Conservation (phyloP, 2,797 vertebrate species). For the Falco naumanni region DNA sequence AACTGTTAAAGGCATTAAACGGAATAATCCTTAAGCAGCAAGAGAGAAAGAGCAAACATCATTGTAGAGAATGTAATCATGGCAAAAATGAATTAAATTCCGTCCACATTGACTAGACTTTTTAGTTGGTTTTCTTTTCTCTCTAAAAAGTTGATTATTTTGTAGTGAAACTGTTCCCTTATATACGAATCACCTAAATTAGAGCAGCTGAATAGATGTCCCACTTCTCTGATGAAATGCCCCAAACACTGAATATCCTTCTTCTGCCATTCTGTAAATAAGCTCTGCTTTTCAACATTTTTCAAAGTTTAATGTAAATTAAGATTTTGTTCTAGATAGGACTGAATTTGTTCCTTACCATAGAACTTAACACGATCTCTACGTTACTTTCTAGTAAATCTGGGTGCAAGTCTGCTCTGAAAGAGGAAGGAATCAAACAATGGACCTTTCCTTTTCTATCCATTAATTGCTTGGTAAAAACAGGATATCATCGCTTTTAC, state of each 20-base stretch:
- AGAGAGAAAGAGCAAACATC: not conserved
- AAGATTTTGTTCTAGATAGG: not conserved
- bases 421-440: not conserved
- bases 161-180: not conserved
- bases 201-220: not conserved
- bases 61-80: not conserved
- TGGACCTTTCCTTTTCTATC: not conserved
- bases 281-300: not conserved
- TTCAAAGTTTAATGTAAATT: not conserved
- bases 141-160: not conserved
- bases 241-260: not conserved
- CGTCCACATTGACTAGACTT: not conserved
- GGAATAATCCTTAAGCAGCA: not conserved
- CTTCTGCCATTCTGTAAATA: conserved; percentile 14
- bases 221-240: not conserved
- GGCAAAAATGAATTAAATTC: not conserved
- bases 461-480: not conserved
- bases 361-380: not conserved
- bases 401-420: not conserved
- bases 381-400: not conserved
- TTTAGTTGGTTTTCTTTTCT: not conserved
- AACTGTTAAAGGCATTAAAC: not conserved
- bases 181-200: not conserved
- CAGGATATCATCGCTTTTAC: not conserved
- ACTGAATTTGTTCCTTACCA: not conserved